Base-by-base conservation (phyloP, 2,797 vertebrate genomes). In the Cryptoblepharus egeriae region DNA sequence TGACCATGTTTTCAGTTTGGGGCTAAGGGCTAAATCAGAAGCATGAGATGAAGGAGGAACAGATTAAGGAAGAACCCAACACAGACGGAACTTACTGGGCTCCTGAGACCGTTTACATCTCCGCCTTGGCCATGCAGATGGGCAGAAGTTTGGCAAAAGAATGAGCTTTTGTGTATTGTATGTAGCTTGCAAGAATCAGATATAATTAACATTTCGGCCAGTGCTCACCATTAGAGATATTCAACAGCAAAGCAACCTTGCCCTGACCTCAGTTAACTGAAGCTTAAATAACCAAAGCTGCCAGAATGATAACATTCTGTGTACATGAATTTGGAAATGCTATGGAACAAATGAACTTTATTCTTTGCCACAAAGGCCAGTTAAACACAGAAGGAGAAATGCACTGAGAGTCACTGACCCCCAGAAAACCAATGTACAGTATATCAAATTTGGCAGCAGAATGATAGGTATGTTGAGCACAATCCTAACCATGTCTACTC, bases 381-480 rank as follows among this genome's bases (percentile, higher is more conserved):
- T 80, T 52, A 74, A 81, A 74, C 61, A 64, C 45, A 45, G 42
- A 22, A 73, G 18, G 8, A 4, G 42, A 4, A 37, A 11, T n/a
- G 35, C 12, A 55, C 60, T 13, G 26, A 73, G 6, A 35, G 60
- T 73, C 60, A 80, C 22, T 74, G 79, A 80, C 70, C 79, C 55
- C 60, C 79, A 65, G 60, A 71, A 80, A 61, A 16, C 13, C 37
- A 22, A n/a, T 20, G 26, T 20, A 18, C 8, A 74, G 24, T 20
- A 18, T 10, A 74, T 73, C 70, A 65, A 64, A 32, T n/a, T 32
- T 15, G 58, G 13, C 57, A 80, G 10, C 77, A 30, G 52, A 35
- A 26, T 37, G n/a, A 79, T 35, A 12, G 63, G 37, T 18, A n/a
- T n/a, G n/a, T n/a, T n/a, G n/a, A n/a, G n/a, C n/a, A n/a, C n/a